A percentile compares a stretch with the other conserved stretches of the same genome.
Evolutionary conservation across 1,140 invertebrate genomes (phyloP).

Genomic region (Samia ricini): DNA sequence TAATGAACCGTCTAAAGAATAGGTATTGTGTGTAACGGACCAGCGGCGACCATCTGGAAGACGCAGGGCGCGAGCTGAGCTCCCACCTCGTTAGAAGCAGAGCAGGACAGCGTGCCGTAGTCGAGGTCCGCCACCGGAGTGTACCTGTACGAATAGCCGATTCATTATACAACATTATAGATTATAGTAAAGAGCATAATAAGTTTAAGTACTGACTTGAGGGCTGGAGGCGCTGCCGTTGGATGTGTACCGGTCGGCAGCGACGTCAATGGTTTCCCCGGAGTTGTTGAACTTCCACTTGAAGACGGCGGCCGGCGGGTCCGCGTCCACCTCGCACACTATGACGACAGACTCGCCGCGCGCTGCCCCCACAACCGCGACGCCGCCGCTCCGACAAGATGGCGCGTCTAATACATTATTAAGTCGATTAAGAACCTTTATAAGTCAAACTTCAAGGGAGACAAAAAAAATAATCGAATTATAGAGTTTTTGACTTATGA

Average conservation of each 20-base stretch:
- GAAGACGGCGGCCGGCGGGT: conserved; percentile 90
- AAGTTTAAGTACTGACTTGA: conserved; percentile 72
- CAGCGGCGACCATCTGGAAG: conserved; percentile 87
- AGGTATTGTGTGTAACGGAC: conserved; percentile 49
- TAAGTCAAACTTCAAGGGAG: too few species aligned
- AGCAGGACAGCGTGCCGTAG: conserved; percentile 88
- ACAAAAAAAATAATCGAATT: too few species aligned
- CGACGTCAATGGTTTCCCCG: conserved; percentile 88
- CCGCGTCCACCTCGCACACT: conserved; percentile 90
- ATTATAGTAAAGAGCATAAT: too few species aligned
- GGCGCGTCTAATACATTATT: conserved; percentile 83
- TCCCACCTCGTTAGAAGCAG: conserved; percentile 87
- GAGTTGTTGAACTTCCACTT: conserved; percentile 96
- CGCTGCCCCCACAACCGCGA: conserved; percentile 90
- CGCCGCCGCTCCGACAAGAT: conserved; percentile 82
- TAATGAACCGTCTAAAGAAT: too few species aligned
- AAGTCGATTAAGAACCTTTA: too few species aligned
- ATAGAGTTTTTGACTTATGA: too few species aligned
- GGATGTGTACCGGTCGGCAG: conserved; percentile 83
- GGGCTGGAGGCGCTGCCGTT: conserved; percentile 83
- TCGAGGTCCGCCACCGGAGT: conserved; percentile 85
- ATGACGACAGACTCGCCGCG: conserved; percentile 90
- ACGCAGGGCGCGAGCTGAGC: conserved; percentile 86
- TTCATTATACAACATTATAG: not conserved
- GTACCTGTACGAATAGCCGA: conserved; percentile 67